phyloP scores from a whole-genome alignment of 2,797 vertebrate genomes.

The Eulemur mongoz region DNA sequence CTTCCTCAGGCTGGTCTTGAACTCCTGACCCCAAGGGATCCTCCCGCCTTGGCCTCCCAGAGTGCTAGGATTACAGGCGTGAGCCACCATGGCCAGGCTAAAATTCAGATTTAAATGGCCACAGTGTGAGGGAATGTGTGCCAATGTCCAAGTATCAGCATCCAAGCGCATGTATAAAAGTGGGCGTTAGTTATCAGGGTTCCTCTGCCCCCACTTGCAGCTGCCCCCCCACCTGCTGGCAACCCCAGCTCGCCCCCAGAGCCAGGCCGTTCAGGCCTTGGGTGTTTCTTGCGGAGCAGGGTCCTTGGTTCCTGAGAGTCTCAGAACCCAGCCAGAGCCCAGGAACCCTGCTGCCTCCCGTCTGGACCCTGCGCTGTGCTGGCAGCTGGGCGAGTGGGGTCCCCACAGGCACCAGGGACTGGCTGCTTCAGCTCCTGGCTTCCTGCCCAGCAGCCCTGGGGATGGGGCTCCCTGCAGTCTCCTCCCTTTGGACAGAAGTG shows the following conservation, averaged over 20 bases:
- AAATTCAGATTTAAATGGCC: constrained; percentile 1
- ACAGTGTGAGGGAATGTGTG: not conserved
- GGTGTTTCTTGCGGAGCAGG: not conserved
- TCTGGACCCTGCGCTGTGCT: not conserved
- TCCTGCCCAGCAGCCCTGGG: not conserved
- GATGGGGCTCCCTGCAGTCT: not conserved
- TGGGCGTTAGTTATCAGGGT: not conserved
- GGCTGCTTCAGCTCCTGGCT: not conserved
- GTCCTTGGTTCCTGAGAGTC: not conserved
- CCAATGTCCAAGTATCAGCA: accelerated
- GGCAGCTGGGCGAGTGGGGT: not conserved
- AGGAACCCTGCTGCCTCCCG: not conserved
- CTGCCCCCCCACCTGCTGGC: not conserved
- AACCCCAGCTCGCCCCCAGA: not conserved
- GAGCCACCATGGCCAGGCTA: no score
- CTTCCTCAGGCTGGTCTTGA: no score
- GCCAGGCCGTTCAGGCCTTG: not conserved
- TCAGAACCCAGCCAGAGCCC: not conserved
- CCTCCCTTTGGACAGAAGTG: not conserved
- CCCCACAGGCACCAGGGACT: not conserved
- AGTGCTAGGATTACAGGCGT: no score
- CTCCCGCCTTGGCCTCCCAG: no score
- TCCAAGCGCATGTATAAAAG: not conserved
- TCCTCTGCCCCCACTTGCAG: not conserved
- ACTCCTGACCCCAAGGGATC: no score